Conservation (phyloP, 1,140 invertebrate species). For the Macrostomum lignano region DNA sequence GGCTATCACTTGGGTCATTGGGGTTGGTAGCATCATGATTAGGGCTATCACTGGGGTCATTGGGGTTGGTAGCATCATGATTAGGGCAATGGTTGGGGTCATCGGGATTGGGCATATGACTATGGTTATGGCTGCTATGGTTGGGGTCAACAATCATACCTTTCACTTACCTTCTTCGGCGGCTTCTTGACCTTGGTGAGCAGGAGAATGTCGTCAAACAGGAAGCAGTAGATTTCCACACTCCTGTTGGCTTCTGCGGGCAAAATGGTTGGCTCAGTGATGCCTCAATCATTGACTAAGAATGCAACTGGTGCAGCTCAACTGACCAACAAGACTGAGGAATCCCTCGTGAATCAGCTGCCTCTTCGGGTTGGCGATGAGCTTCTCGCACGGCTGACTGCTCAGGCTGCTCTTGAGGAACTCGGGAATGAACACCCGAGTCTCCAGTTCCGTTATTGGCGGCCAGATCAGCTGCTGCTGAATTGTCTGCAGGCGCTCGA, state of each 20-base stretch:
- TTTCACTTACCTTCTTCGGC: constrained; percentile 31
- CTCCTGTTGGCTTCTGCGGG: constrained; percentile 32
- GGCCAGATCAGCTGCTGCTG: constrained; percentile 40
- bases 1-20: no score
- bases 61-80: no score
- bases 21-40: no score
- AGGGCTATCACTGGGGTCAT: no score
- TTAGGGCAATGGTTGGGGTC: no score
- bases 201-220: constrained; percentile 43
- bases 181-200: constrained; percentile 37
- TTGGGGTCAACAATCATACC: constrained; percentile 2
- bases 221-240: constrained; percentile 35
- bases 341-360: constrained; percentile 38
- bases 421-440: constrained; percentile 38
- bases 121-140: no score
- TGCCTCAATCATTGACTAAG: no score
- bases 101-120: no score
- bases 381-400: constrained; percentile 39
- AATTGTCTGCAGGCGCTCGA: constrained; percentile 39
- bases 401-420: constrained; percentile 32
- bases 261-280: no score
- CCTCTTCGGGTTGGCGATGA: constrained; percentile 36
- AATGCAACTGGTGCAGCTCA: no score
- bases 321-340: constrained; percentile 32
- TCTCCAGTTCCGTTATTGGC: constrained; percentile 36